These are phyloP conservation scores for Pogonocichla stellata DNA, from an alignment of 2,113 vertebrate genomes.

Conservation along the genomic window DNA sequence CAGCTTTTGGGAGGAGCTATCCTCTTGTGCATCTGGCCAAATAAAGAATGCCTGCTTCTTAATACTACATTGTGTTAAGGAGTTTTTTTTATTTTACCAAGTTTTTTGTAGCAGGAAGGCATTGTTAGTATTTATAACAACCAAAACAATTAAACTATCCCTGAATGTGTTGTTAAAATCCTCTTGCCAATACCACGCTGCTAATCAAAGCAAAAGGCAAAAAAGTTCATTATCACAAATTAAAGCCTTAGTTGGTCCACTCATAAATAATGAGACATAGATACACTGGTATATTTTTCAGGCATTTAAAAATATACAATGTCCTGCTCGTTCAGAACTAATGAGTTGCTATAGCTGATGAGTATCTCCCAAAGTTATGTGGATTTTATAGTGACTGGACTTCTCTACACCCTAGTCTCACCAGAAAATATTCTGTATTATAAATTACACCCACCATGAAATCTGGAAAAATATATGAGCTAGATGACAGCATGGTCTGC, in stretches of 20 bases:
- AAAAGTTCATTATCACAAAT: neutral
- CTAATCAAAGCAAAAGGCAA: neutral
- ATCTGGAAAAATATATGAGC: neutral
- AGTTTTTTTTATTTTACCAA: neutral
- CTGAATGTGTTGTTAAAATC: neutral
- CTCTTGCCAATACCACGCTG: neutral
- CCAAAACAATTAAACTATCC: neutral
- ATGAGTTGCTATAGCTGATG: neutral
- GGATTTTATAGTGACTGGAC: neutral
- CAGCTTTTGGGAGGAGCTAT: accelerated
- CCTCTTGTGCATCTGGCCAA: accelerated
- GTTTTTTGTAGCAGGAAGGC: neutral
- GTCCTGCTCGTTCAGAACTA: neutral
- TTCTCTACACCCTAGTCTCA: neutral
- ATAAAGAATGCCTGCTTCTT: neutral
- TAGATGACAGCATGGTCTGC: neutral
- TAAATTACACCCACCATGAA: neutral
- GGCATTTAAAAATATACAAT: neutral
- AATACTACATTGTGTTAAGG: neutral
- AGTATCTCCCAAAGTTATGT: neutral
- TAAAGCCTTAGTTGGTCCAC: neutral
- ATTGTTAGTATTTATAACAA: neutral
- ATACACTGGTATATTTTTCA: neutral
- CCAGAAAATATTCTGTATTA: neutral
- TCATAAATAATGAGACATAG: neutral